Base-by-base conservation (phyloP, 2,888 invertebrate genomes). In the Drosophila anomalata region DNA sequence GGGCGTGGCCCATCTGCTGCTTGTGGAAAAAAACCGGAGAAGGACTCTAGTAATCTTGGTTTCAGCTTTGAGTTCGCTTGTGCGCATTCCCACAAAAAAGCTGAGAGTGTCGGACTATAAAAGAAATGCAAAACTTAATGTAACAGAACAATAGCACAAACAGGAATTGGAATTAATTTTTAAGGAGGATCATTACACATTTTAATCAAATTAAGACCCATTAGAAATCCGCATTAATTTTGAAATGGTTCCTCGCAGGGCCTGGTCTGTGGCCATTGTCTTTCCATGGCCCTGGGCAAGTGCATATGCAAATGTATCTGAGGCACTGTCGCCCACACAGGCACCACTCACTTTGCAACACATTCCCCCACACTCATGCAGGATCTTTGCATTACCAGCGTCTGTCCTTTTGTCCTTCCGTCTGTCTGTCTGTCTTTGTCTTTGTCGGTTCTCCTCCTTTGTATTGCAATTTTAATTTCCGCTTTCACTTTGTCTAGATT, bases 381-480 rank as follows among this genome's bases (percentile, higher is more conserved):
- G 73, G 71, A 71, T 60, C 75, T 66, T 65, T 83, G 79, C 84
- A 88, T 88, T 82, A 82, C 73, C 58, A 79, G 69, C 75, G 83
- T 20, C 39, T 42, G 42, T 41, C 39, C 8, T 3, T n/a, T 17
- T 9, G 29, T 29, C 29, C 29, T 8, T 29, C 41, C 7, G 42
- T 20, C 42, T 9, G 42, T 6, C 80, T 73, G 65, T 78, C 62
- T 71, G 62, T 70, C 41, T 68, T 55, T 52, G 61, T 50, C 56
- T 73, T 62, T 72, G 67, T 58, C 54, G 60, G 51, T 29, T 51
- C 53, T 31, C 17, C 61, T 65, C 63, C 61, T 88, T 78, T 81
- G 80, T 87, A 87, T 71, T 84, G 79, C 87, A 85, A 77, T 85
- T 85, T 88, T 84, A 87, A 88, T 88, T 85, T 85, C 84, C 89